Conservation (phyloP, 2,888 invertebrate genomes). For the Tridacna gigas region DNA sequence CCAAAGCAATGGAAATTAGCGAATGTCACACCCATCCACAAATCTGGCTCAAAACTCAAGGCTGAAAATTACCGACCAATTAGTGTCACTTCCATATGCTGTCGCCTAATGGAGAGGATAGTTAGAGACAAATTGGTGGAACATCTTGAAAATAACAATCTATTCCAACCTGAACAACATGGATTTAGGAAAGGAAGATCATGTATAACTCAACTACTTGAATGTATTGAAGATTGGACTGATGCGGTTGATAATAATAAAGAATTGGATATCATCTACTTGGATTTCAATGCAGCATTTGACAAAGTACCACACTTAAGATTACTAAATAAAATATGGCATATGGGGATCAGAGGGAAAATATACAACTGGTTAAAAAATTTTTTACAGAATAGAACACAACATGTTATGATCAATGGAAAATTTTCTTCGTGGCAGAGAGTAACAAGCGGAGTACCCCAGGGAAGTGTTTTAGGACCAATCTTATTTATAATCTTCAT, state of each 20-base stretch:
- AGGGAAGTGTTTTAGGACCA: constrained; percentile 32
- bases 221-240: constrained; percentile 25
- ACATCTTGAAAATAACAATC: constrained; percentile 13
- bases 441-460: constrained; percentile 32
- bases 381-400: constrained; percentile 25
- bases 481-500: constrained; percentile 30
- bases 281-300: constrained; percentile 40
- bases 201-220: constrained; percentile 21
- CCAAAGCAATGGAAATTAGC: constrained; percentile 36
- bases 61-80: constrained; percentile 31
- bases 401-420: constrained; percentile 25
- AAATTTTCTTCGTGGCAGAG: background rate
- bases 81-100: constrained; percentile 29
- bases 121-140: constrained; percentile 5
- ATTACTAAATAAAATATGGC: constrained; percentile 32
- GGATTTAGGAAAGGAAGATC: constrained; percentile 28
- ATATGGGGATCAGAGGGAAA: constrained; percentile 24
- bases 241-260: background rate
- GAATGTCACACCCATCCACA: constrained; percentile 15
- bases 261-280: constrained; percentile 26
- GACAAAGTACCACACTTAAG: constrained; percentile 42
- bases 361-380: constrained; percentile 30
- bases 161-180: constrained; percentile 11
- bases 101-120: constrained; percentile 24
- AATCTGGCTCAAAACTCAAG: constrained; percentile 18